Conservation (phyloP, 2,888 invertebrate species). For the Itoplectis maculator region DNA sequence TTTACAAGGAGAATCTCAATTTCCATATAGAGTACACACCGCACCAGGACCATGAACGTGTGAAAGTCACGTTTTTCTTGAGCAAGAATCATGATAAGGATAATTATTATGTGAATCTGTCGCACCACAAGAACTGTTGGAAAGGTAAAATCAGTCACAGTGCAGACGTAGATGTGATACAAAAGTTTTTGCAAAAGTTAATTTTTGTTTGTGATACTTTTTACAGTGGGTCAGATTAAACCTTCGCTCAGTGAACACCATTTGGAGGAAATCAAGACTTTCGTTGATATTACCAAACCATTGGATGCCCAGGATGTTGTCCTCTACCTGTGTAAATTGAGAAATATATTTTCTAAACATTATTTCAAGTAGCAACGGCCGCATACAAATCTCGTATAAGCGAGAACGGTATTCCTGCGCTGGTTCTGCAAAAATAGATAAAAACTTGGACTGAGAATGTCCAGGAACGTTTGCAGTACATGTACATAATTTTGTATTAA, state of each 20-base stretch:
- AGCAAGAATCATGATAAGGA: conserved; percentile 68
- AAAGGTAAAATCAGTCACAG: conserved; percentile 72
- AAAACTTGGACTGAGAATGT: background rate
- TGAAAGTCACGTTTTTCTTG: conserved; percentile 77
- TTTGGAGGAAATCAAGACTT: conserved; percentile 69
- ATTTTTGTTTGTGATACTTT: conserved; percentile 19
- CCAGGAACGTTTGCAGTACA: background rate
- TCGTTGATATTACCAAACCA: conserved; percentile 70
- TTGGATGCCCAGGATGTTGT: conserved; percentile 72
- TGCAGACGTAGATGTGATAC: background rate
- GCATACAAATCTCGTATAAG: background rate
- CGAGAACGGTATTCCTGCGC: background rate
- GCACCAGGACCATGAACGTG: conserved; percentile 63
- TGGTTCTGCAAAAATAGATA: background rate
- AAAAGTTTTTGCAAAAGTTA: background rate
- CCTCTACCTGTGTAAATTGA: conserved; percentile 76
- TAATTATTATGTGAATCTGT: conserved; percentile 76
- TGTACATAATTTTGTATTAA: background rate
- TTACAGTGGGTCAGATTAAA: conserved; percentile 78
- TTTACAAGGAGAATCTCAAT: conserved; percentile 78
- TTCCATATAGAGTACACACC: conserved; percentile 72
- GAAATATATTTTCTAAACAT: conserved; percentile 75
- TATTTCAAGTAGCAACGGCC: conserved; percentile 65
- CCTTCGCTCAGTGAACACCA: conserved; percentile 76
- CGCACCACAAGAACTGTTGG: conserved; percentile 73